Base-by-base conservation (phyloP, 2,113 vertebrate genomes). In the Ia io region DNA sequence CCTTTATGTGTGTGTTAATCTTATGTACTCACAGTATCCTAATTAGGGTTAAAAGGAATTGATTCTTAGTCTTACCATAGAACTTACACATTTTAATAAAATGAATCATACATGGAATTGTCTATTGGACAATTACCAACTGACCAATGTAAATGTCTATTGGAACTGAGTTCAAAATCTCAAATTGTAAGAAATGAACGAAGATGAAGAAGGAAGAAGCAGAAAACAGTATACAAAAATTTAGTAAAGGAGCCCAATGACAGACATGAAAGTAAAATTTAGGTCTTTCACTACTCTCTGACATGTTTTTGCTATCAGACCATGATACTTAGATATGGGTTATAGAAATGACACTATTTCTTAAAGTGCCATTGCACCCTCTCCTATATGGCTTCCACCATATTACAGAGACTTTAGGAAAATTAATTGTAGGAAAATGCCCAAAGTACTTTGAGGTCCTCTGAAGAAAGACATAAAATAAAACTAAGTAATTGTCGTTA, bases 331-430 rank as follows among this genome's bases (percentile, higher is more conserved):
- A 83, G 32, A 35, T 59, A 22, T 56, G 28, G 3, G 3, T 79
- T 90, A 59, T 20, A 65, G 42, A 82, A 77, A 90, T 30, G 6
- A 3, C n/a, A 74, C 37, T 74, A n/a, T 44, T 85, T 71, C 56
- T 80, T 77, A 37, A 49, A 56, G 30, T 69, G 3, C 9, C 22
- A 77, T 73, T 67, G 6, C 1, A 42, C 69, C 65, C 32, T 70
- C 4, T 78, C n/a, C 22, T 71, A 69, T 28, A 14, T 40, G 35
- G 90, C 90, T 74, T 67, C 30, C 1, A 93, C 9, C n/a, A 94
- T 30, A 61, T 78, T 83, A 51, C 16, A 82, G 84, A 93, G 12
- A 65, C 53, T 78, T 96, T 28, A 67, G 82, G n/a, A 93, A 95
- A 94, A 83, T 82, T 82, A 92, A 63, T 40, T 73, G 2, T n/a